Evolutionary conservation across 1,140 invertebrate genomes (phyloP).

Genomic region (Euwallacea fornicatus): DNA sequence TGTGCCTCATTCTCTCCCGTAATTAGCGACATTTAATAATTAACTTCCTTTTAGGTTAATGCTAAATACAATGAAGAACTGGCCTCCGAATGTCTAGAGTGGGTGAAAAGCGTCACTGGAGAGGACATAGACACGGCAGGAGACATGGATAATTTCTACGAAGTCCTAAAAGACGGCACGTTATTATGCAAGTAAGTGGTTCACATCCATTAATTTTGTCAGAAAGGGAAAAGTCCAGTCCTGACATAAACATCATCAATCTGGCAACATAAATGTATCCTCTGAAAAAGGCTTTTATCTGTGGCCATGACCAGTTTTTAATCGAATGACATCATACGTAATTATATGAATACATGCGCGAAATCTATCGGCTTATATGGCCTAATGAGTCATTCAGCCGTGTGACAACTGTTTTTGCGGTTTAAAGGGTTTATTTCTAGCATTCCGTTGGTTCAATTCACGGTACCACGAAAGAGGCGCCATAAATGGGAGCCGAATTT

Average conservation of each 20-base stretch:
- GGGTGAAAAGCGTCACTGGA: conserved; percentile 82
- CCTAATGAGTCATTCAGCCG: conserved; percentile 27
- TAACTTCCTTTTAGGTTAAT: conserved; percentile 69
- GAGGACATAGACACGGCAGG: conserved; percentile 80
- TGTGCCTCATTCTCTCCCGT: neutral
- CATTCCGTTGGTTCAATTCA: too few relatives aligned
- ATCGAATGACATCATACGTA: conserved; percentile 19
- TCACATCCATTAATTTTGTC: neutral
- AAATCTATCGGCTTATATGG: conserved; percentile 29
- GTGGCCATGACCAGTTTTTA: conserved; percentile 24
- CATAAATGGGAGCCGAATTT: too few relatives aligned
- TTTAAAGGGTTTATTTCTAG: too few relatives aligned
- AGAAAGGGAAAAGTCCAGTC: too few relatives aligned
- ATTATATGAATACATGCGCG: conserved; percentile 6
- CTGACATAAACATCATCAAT: neutral
- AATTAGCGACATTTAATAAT: neutral
- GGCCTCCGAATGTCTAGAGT: conserved; percentile 85
- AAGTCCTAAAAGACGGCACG: conserved; percentile 82
- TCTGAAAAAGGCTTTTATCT: conserved; percentile 3
- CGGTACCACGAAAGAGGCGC: too few relatives aligned
- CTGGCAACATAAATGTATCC: conserved; percentile 18
- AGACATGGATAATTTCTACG: conserved; percentile 90
- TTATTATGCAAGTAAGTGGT: conserved; percentile 78
- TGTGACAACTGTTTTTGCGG: conserved; percentile 2
- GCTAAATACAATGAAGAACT: conserved; percentile 94